Base-by-base conservation (phyloP, 2,888 invertebrate genomes). In the Ophraella communa region DNA sequence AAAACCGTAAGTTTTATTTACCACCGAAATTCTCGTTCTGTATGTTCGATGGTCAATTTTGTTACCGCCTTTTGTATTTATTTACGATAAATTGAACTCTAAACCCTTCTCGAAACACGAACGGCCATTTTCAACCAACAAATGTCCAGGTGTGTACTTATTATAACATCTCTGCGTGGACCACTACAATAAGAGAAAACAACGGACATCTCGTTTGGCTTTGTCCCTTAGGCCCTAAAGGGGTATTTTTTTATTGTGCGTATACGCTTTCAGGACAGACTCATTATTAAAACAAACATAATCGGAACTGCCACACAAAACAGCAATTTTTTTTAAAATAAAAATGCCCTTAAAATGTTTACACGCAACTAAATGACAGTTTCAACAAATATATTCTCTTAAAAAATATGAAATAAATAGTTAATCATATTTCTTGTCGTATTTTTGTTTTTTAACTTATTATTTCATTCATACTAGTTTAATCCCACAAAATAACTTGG, bases 71-170 rank as follows among this genome's bases (percentile, higher is more conserved):
- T n/a, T n/a, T n/a, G n/a, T n/a, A 45, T 53, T 65, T 65, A 61
- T 55, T 42, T 35, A 64, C 66, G 52, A 62, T 69, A 62, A 69
- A 69, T 69, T 69, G 57, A 68, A 60, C 49, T 54, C 64, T 62
- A 64, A 70, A 68, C 72, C 71, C 69, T 71, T 70, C 44, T 30
- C 33, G 52, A 58, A 62, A n/a, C n/a, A n/a, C n/a, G n/a, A n/a
- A n/a, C n/a, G 68, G 70, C 73, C 71, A 72, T 71, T 71, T 69
- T 71, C 61, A 66, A 69, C 67, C 64, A 69, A 68, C 66, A 66
- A 62, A 64, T 67, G 71, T 71, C 74, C 74, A 74, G 73, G 74
- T 74, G 74, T 66, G 67, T 64, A 62, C 60, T 67, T 65, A 66
- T 66, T 70, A 65, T 61, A 56, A 53, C 64, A 60, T 63, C 69